Evolutionary conservation across 2,113 vertebrate genomes (phyloP), one percentile per base, ranked within the genome.

Genomic region (Anarhynchus alexandrinus): DNA sequence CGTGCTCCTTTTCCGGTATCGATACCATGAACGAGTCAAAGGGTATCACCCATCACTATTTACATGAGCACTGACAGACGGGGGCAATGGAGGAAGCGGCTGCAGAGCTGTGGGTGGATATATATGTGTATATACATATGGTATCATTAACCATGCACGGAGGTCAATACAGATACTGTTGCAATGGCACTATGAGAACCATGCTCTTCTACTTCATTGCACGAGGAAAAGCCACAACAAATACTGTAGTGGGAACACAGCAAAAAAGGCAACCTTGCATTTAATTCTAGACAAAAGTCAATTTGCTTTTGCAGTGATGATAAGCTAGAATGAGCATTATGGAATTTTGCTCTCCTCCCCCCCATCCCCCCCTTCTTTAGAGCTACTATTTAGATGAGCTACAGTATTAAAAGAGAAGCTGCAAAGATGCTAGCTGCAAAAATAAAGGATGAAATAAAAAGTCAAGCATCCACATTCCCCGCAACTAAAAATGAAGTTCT

Each of bases 381-480:
- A 82, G 67, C n/a, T 82, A 54, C 40, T 67, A 36, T 29, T 92
- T 65, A 79, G 84, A 86, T 95, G 88, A 91, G 81, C 74, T 95
- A 83, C 6, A 1, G 61, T 77, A 38, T 40, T 96, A 82, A 95
- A 94, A 95, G 70, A 97, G 90, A 97, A 97, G 96, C 94, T 93
- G 92, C 82, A 76, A 93, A 97, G 86, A 95, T 93, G 93, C 90
- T 94, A 94, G 85, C 36, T 58, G 94, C 82, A 94, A 96, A 88
- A 91, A 87, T 82, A 93, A 76, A 70, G 81, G 82, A 93, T 94
- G 87, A 82, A 91, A 58, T 71, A 92, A 89, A 81, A 95, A 70
- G n/a, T 64, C 42, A 89, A 94, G 86, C 79, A 89, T 73, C 59
- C 51, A 51, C 29, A 66, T 77, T 66, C 49, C 18, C 65, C 88